A percentile compares a stretch with the other conserved stretches of the same genome.
These are phyloP conservation scores for Nycticryphes semicollaris DNA, from an alignment of 2,113 vertebrate genomes.

Conservation along the genomic window DNA sequence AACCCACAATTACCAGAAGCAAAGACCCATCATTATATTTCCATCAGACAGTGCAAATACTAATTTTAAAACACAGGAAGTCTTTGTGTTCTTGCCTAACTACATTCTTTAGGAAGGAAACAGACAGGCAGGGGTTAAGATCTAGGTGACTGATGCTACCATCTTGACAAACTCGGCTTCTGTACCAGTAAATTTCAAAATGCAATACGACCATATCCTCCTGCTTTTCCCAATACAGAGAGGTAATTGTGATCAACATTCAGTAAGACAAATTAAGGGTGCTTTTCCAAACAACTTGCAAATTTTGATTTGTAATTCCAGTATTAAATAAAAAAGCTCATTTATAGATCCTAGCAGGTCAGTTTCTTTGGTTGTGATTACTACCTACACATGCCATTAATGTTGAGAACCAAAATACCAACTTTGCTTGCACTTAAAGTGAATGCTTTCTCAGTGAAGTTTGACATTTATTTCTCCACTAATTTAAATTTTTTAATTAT, in stretches of 20 bases:
- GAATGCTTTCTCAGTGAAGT: neutral
- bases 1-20: constrained; percentile 37
- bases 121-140: constrained; percentile 32
- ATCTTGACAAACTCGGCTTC: neutral
- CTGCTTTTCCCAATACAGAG: neutral
- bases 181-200: neutral
- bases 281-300: neutral
- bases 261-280: neutral
- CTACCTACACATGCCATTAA: neutral
- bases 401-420: neutral
- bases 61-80: constrained; percentile 44
- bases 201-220: neutral
- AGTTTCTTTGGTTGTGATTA: neutral
- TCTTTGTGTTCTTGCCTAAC: neutral
- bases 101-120: neutral
- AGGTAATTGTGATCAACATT: neutral
- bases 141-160: neutral
- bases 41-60: constrained; percentile 10
- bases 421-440: neutral
- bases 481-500: neutral
- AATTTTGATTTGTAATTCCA: neutral
- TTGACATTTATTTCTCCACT: neutral
- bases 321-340: neutral
- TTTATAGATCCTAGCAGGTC: neutral
- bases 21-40: constrained; percentile 54